Conservation (phyloP, 2,113 vertebrate genomes). For the Odocoileus virginianus region DNA sequence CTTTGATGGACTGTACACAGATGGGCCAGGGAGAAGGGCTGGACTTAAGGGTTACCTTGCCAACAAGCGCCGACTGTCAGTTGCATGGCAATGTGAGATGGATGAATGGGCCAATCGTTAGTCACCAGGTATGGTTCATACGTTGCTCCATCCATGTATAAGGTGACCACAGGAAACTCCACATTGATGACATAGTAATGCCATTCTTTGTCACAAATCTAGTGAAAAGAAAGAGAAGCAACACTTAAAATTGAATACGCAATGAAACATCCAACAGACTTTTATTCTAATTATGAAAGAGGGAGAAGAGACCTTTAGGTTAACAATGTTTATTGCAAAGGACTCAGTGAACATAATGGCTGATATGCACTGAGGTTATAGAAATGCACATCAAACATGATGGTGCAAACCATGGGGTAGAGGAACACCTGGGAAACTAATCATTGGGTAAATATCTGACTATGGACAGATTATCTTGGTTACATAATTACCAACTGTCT, state of each 20-base stretch:
- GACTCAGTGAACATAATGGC: background rate
- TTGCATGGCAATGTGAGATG: conserved; percentile 96
- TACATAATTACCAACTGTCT: background rate
- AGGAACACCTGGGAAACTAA: background rate
- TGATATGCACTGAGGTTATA: background rate
- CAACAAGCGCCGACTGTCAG: conserved; percentile 97
- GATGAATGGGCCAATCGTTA: conserved; percentile 98
- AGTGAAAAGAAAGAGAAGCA: conserved; percentile 68
- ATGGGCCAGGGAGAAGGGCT: accelerated
- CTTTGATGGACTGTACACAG: background rate
- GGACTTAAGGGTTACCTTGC: conserved; percentile 89
- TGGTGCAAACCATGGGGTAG: background rate
- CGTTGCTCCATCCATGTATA: conserved; percentile 94
- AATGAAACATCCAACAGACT: background rate
- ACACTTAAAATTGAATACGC: conserved; percentile 10
- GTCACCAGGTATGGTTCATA: conserved; percentile 98
- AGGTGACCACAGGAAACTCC: conserved; percentile 93
- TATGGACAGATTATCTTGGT: background rate
- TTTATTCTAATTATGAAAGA: conserved; percentile 17
- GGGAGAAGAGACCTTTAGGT: background rate
- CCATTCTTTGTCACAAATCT: conserved; percentile 99
- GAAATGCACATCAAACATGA: background rate
- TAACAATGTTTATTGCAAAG: background rate
- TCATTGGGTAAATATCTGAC: background rate
- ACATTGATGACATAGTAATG: conserved; percentile 98